These are phyloP conservation scores for Chaetophractus vellerosus DNA, from an alignment of 2,797 vertebrate species.

Conservation along the genomic window DNA sequence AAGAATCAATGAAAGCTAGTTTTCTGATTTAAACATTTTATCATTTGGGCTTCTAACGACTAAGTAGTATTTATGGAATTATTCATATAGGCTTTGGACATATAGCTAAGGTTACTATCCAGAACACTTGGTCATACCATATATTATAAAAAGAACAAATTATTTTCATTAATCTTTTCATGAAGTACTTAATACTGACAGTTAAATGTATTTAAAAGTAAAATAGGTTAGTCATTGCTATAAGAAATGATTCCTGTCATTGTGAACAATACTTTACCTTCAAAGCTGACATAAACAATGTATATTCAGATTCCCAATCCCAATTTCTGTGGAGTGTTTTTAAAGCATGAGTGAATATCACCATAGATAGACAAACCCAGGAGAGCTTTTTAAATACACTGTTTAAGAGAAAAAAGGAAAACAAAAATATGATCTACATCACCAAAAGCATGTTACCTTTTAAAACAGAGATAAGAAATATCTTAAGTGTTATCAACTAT, in stretches of 20 bases:
- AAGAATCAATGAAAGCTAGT: not conserved
- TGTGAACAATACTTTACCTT: constrained; percentile 92
- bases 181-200: constrained; percentile 50
- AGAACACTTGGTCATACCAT: not conserved
- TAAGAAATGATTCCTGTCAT: constrained; percentile 25
- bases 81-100: constrained; percentile 47
- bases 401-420: constrained; percentile 75
- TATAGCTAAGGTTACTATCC: not conserved
- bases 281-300: constrained; percentile 88
- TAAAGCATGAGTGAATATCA: constrained; percentile 95
- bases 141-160: constrained; percentile 20
- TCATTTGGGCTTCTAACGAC: constrained; percentile 17
- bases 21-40: constrained; percentile 63
- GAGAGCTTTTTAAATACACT: constrained; percentile 95
- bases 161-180: constrained; percentile 43
- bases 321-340: constrained; percentile 94
- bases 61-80: not conserved
- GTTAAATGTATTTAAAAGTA: constrained; percentile 46
- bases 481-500: constrained; percentile 28
- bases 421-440: constrained; percentile 60
- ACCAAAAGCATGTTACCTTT: constrained; percentile 30
- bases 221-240: constrained; percentile 8
- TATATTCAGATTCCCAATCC: too few relatives aligned
- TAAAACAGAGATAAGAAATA: constrained; percentile 56
- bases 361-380: constrained; percentile 94